Conservation (phyloP, 1,140 invertebrate genomes). For the Bombus polaris region DNA sequence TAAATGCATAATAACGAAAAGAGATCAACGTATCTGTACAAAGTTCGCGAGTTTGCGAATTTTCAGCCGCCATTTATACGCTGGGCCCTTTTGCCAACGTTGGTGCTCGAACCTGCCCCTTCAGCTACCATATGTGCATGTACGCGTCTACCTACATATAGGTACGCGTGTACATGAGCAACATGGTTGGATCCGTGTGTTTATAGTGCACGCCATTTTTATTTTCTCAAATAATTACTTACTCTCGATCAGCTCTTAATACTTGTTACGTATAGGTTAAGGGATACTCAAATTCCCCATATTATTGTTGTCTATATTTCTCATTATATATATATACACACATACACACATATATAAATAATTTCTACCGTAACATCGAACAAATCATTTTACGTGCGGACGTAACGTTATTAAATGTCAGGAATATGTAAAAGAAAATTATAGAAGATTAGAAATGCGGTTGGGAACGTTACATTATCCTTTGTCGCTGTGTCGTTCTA, state of each 20-base stretch:
- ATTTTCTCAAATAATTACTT: neutral
- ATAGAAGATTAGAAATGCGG: conserved; percentile 32
- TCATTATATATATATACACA: too few relatives aligned
- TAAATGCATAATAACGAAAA: neutral
- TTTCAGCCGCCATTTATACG: conserved; percentile 73
- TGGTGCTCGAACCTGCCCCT: conserved; percentile 65
- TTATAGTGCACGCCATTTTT: conserved; percentile 39
- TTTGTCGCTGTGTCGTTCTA: neutral
- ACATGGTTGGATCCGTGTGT: neutral
- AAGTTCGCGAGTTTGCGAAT: conserved; percentile 54
- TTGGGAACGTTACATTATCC: conserved; percentile 4
- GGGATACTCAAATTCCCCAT: too few relatives aligned
- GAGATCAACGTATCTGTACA: neutral
- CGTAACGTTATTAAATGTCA: neutral
- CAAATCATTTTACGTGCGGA: neutral
- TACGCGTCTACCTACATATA: conserved; percentile 33
- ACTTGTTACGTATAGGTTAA: too few relatives aligned
- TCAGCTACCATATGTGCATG: conserved; percentile 51
- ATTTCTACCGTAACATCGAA: neutral
- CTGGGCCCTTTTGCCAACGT: conserved; percentile 64
- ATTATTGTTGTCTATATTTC: too few relatives aligned
- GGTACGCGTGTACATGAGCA: conserved; percentile 38
- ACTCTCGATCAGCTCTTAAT: rapidly evolving
- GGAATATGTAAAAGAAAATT: conserved; percentile 5
- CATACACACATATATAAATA: too few relatives aligned